Base-by-base conservation (phyloP, 2,797 vertebrate species). In the Amblyraja radiata region DNA sequence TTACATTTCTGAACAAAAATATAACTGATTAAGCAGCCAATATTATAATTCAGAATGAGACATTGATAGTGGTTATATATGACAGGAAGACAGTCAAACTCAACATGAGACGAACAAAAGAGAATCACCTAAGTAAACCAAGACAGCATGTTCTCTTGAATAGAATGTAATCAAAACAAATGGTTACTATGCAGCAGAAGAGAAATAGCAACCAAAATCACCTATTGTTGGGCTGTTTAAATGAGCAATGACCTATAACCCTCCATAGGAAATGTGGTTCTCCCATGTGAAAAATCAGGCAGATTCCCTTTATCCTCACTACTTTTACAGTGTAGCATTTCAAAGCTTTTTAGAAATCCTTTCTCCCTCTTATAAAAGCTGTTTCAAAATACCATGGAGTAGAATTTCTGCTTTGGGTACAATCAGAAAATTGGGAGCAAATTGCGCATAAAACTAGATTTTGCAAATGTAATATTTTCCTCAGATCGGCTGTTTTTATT, bases 201-300 rank as follows among this genome's bases (percentile, higher is more conserved):
- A 88, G 61, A 88, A 88, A 88, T 65, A 88, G 84, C 84, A 88
- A 61, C 84, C 61, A 18, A 65, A 65, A 65, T 14, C 61, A 32
- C 21, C 84, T 88, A 65, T 88, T 88, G 84, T 88, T 88, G 28
- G 63, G 28, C 61, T 88, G 83, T 86, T 88, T 88, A 88, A 88
- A 88, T 65, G 16, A 88, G 84, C 61, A 88, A 88, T 88, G 84
- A 65, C 84, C 84, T 36, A 65, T 65, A 65, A n/a, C 61, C 16
- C 14, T 88, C 11, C 4, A 88, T 88, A 16, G 84, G 84, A 88
- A 65, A 88, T 65, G 84, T 65, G 84, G 61, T 65, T 14, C 61
- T 88, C n/a, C 61, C 84, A 61, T 21, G 84, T 65, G 61, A 65
- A 65, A 32, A 61, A 88, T 65, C 36, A 39, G 84, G 36, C 28